Conservation (phyloP, 1,140 invertebrate species). For the Macrosteles quadrilineatus region DNA sequence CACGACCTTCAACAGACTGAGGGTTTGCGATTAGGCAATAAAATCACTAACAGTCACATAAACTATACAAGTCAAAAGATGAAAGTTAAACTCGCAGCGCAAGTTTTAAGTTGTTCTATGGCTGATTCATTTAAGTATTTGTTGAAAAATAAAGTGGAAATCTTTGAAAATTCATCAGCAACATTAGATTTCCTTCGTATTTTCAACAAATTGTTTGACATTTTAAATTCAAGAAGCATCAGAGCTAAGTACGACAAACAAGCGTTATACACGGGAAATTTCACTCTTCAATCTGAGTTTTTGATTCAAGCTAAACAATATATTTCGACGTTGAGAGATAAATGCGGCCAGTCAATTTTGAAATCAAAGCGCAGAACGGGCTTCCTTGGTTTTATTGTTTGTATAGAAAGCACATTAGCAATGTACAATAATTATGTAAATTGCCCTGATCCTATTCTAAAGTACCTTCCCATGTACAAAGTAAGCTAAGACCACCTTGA, state of each 20-base stretch:
- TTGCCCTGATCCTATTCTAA: conserved; percentile 14
- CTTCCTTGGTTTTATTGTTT: too few relatives aligned
- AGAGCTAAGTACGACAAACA: conserved; percentile 23
- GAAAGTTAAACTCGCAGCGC: too few relatives aligned
- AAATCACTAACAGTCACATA: conserved; percentile 44
- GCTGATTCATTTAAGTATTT: conserved; percentile 40
- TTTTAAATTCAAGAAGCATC: too few relatives aligned
- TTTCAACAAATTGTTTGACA: not conserved
- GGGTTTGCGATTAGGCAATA: conserved; percentile 43
- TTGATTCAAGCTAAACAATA: not conserved
- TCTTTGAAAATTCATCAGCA: conserved; percentile 10
- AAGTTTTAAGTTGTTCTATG: conserved; percentile 46
- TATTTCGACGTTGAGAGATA: conserved; percentile 1
- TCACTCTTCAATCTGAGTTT: not conserved
- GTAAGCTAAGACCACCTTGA: not conserved
- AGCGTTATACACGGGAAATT: conserved; percentile 7
- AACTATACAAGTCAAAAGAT: conserved; percentile 43
- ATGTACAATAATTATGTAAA: conserved; percentile 22
- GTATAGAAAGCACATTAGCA: too few relatives aligned
- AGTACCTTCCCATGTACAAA: not conserved
- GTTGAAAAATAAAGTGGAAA: conserved; percentile 3
- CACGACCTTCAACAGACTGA: conserved; percentile 41
- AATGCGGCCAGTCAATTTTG: conserved; percentile 2
- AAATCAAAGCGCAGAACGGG: conserved; percentile 5
- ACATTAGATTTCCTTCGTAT: conserved; percentile 12